phyloP scores from a whole-genome alignment of 2,888 invertebrate species.

The Arctia plantaginis region DNA sequence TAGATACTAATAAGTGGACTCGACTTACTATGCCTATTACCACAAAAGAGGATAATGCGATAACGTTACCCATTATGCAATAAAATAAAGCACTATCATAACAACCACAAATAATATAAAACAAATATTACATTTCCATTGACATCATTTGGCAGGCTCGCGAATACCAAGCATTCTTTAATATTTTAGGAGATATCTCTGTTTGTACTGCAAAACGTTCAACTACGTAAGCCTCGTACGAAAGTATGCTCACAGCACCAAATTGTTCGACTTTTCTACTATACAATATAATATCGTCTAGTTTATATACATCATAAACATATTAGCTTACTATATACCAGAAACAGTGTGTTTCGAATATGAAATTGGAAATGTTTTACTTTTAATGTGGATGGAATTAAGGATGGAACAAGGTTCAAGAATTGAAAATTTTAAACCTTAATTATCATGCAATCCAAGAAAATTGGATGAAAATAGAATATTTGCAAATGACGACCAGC shows the following conservation, averaged over 20 bases:
- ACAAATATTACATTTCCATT: neutral
- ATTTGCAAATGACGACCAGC: constrained; percentile 25
- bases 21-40: neutral
- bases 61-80: neutral
- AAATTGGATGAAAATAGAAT: constrained; percentile 16
- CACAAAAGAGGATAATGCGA: neutral
- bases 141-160: neutral
- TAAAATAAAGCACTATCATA: neutral
- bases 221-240: constrained; percentile 23
- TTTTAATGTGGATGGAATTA: constrained; percentile 20
- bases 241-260: constrained; percentile 30
- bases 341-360: constrained; percentile 34
- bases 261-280: constrained; percentile 42
- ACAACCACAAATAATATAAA: constrained; percentile 1
- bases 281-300: constrained; percentile 37
- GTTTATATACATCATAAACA: constrained; percentile 47
- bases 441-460: constrained; percentile 21
- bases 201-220: constrained; percentile 29
- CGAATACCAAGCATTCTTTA: constrained; percentile 23
- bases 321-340: constrained; percentile 40
- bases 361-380: constrained; percentile 17
- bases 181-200: constrained; percentile 29
- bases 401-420: neutral
- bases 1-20: neutral
- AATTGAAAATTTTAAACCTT: constrained; percentile 6